A percentile compares a stretch with the other conserved stretches of the same genome.
Conservation (phyloP, 2,113 vertebrate genomes). For the Laticauda colubrina region DNA sequence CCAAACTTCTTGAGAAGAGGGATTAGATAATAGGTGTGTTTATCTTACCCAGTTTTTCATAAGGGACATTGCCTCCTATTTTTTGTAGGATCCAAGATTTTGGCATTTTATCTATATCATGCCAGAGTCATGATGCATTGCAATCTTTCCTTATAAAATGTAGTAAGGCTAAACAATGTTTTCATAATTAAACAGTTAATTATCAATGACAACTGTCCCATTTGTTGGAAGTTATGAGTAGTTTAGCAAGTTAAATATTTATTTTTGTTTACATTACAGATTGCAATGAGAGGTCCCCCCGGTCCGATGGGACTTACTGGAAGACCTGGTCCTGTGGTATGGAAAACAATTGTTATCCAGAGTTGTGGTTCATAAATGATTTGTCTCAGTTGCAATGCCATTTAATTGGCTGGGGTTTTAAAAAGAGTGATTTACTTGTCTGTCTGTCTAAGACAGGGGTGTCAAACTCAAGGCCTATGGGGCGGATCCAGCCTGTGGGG, state of each 20-base stretch:
- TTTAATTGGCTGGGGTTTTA: constrained; percentile 9
- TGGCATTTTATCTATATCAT: neutral
- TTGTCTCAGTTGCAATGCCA: neutral
- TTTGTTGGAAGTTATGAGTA: neutral
- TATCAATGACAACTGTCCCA: neutral
- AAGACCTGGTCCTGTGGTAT: constrained; percentile 96
- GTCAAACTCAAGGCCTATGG: no score
- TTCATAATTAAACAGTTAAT: neutral
- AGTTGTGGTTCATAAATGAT: neutral
- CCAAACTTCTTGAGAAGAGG: neutral
- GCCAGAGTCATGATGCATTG: neutral
- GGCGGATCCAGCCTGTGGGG: no score
- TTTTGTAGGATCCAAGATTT: neutral
- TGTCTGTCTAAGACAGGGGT: no score
- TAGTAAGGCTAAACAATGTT: neutral
- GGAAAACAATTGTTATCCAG: neutral
- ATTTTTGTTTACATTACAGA: constrained; percentile 71
- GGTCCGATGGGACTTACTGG: constrained; percentile 98
- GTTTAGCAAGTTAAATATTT: neutral
- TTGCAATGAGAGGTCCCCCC: constrained; percentile 92
- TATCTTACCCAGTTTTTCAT: neutral
- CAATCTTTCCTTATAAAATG: neutral
- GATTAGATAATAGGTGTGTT: neutral
- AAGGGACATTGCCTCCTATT: neutral
- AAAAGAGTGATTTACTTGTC: neutral